These are phyloP conservation scores for Ichneumon xanthorius DNA, from an alignment of 2,888 invertebrate genomes.

Conservation along the genomic window DNA sequence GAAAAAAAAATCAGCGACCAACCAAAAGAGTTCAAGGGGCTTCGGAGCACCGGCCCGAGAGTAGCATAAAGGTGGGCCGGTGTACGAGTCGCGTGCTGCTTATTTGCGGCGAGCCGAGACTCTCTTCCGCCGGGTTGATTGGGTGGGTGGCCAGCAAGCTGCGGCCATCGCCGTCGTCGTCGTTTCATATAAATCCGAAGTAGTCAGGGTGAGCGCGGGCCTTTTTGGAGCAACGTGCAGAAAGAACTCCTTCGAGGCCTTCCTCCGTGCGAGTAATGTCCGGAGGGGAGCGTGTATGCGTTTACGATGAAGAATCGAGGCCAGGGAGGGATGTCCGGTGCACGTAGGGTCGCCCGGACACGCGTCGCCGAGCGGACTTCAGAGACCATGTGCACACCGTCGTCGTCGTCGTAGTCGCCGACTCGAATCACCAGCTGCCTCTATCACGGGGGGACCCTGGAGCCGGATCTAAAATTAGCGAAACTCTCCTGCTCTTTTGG, in stretches of 20 bases:
- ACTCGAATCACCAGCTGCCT: conserved; percentile 81
- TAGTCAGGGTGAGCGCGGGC: background rate
- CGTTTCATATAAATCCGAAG: background rate
- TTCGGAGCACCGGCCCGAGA: conserved; percentile 41
- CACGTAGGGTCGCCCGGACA: conserved; percentile 67
- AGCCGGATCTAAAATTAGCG: conserved; percentile 80
- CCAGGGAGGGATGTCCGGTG: conserved; percentile 67
- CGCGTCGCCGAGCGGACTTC: conserved; percentile 68
- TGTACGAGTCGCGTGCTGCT: conserved; percentile 51
- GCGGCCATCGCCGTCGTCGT: conserved; percentile 18
- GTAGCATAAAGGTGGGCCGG: background rate
- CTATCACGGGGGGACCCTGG: conserved; percentile 76
- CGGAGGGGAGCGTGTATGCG: background rate
- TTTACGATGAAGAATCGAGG: conserved; percentile 31
- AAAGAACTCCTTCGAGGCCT: conserved; percentile 40
- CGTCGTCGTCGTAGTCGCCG: conserved; percentile 59
- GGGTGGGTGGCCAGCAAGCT: conserved; percentile 38
- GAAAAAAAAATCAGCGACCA: conserved; percentile 1
- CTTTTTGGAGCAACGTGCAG: background rate
- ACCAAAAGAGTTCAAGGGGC: conserved; percentile 53
- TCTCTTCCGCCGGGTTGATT: conserved; percentile 21
- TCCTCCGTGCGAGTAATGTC: conserved; percentile 42
- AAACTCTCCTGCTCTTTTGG: conserved; percentile 60
- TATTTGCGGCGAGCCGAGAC: conserved; percentile 22
- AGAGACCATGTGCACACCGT: conserved; percentile 75